Base-by-base conservation (phyloP, 2,797 vertebrate species). In the Hyperoplus lanceolatus region DNA sequence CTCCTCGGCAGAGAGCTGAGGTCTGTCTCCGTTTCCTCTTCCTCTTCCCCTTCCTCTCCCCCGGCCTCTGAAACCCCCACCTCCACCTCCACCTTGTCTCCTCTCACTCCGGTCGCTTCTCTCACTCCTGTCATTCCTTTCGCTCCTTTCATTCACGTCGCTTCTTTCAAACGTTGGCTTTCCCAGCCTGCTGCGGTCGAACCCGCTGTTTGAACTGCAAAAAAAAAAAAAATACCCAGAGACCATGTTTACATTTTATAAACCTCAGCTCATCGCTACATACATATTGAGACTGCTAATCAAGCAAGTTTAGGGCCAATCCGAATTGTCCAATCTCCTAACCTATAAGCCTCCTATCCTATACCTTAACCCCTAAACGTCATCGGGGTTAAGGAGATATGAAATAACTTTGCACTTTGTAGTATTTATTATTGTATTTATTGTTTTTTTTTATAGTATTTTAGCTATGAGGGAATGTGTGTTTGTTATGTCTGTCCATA, bases 1-100 rank as follows among this genome's bases (percentile, higher is more conserved):
- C 82, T 99, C 97, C 77, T 98, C 97, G 57, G 97, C 97, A 2
- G 97, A 97, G 38, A 99, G 94, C 54, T 97, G 96, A 79, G 97
- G 97, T 61, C 94, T 94, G 88, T 90, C 90, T 84, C 87, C 86
- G 8, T 87, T 29, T 5, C 89, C 96, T 53, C 94, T 67, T 0
- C 87, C 36, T 42, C 43, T 11, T 45, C 43, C 83, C 5, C 86
- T 36, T 1, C 89, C 96, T 48, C 94, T 72, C 0, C 96, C 89
- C 9, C 96, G 94, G 4, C 93, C 85, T 58, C 93, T 85, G 62
- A 89, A 88, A 0, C 96, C 94, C 8, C 94, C 88, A 0, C 90
- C 39, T 0, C 95, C 91, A 75, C 29, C 29, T 29, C 97, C 93
- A 64, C 89, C 85, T 58, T 39, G 58, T 8, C 93, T 93, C 36